A percentile compares a stretch with the other conserved stretches of the same genome.
Evolutionary conservation across 92 coral and sea anemone genomes (phyloP).

Genomic region (Actinostola sp.): DNA sequence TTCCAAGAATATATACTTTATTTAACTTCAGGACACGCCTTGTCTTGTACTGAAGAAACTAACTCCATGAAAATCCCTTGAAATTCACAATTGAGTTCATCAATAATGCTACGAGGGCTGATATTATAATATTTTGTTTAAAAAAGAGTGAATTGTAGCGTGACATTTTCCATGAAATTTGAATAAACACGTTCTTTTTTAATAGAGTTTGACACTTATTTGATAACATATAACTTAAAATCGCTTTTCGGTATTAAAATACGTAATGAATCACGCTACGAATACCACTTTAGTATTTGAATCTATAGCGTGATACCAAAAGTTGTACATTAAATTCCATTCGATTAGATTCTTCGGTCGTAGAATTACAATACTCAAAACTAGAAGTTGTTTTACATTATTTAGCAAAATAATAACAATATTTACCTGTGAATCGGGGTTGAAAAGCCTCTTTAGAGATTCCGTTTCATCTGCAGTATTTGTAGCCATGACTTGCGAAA

Average conservation of each 20-base stretch:
- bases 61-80: background rate
- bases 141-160: background rate
- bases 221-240: background rate
- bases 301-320: no score
- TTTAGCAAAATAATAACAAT: background rate
- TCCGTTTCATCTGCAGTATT: slow-evolving; percentile 1
- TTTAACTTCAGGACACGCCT: slow-evolving; percentile 1
- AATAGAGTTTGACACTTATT: background rate
- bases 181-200: background rate
- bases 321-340: background rate
- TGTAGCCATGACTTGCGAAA: slow-evolving; percentile 1
- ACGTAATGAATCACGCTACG: no score
- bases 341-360: background rate
- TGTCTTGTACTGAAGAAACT: slow-evolving; percentile 3
- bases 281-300: no score
- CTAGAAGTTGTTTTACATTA: background rate
- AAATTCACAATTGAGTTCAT: background rate
- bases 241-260: background rate
- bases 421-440: slow-evolving; percentile 16
- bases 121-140: background rate
- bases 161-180: background rate
- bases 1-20: slow-evolving; percentile 2
- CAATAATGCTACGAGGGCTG: background rate
- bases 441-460: slow-evolving; percentile 17
- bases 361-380: background rate